Evolutionary conservation across 2,113 vertebrate species (phyloP), one percentile per base, ranked within the genome.

Genomic region (Ceuthmochares aereus): DNA sequence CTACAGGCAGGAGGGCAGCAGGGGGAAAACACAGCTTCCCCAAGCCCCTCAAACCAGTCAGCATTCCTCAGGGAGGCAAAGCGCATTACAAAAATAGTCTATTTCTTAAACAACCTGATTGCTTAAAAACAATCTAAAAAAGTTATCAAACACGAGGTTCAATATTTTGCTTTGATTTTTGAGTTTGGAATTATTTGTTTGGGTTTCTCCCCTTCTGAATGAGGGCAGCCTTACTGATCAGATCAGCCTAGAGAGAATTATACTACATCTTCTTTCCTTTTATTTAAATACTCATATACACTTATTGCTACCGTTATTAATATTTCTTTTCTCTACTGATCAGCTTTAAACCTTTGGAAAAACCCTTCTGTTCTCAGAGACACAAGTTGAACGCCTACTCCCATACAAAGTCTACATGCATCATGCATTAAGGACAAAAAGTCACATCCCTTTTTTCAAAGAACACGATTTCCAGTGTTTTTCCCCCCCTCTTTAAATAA

Each of bases 351-450:
- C 16, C 40, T 84, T 62, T 26, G 17, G 36, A 81, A 77, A 10
- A 85, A n/a, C 7, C 21, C 37, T 45, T 47, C 47, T 40, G 23
- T 20, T 36, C 45, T 32, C 18, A 37, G 12, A 68, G 37, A 67
- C 20, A 2, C 10, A 23, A 42, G 10, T 51, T 45, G 42, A 37
- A 76, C 42, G 22, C 8, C 0, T 13, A 21, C n/a, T 60, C 56
- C n/a, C 20, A 26, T 0, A 49, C 3, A 1, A 62, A 55, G 20
- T 30, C 67, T 62, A 60, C 22, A 16, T 5, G 26, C 36, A 64
- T 26, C 25, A 14, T 1, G 9, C 15, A 72, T 21, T 49, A 40
- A 34, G 19, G 26, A 79, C 18, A 17, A 36, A 54, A 64, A 66
- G 22, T 37, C 83, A 76, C 7, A 54, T 0, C 21, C 14, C 14